Percentiles rank a stretch among this genome's conserved stretches.
Evolutionary conservation across 2,113 vertebrate species (phyloP).

Genomic region (Centropus bengalensis): DNA sequence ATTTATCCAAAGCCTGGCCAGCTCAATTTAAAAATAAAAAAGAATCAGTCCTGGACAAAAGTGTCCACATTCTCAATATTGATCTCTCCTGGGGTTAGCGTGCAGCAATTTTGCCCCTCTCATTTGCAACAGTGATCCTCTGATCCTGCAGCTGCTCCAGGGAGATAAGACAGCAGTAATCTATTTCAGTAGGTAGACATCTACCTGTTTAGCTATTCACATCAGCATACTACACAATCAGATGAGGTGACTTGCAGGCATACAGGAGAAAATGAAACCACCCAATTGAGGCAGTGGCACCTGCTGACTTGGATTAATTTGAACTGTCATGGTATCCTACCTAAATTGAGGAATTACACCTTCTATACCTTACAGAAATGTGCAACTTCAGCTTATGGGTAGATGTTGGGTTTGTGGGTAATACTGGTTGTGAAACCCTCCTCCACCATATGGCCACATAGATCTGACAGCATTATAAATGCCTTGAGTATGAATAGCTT

Average conservation of each 20-base stretch:
- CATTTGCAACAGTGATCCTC: background rate
- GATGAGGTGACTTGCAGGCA: background rate
- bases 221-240: background rate
- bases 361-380: background rate
- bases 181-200: background rate
- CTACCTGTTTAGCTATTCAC: background rate
- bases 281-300: accelerated
- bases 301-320: background rate
- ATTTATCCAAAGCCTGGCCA: background rate
- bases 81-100: background rate
- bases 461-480: background rate
- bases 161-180: background rate
- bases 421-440: background rate
- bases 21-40: background rate
- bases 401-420: background rate
- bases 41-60: background rate
- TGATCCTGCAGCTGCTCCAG: background rate
- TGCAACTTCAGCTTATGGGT: background rate
- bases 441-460: background rate
- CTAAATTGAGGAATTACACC: background rate
- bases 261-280: background rate
- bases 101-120: background rate
- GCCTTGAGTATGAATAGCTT: background rate
- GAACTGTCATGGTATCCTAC: background rate
- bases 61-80: background rate